Evolutionary conservation across 1,140 invertebrate genomes (phyloP).

Genomic region (Hyles euphorbiae): DNA sequence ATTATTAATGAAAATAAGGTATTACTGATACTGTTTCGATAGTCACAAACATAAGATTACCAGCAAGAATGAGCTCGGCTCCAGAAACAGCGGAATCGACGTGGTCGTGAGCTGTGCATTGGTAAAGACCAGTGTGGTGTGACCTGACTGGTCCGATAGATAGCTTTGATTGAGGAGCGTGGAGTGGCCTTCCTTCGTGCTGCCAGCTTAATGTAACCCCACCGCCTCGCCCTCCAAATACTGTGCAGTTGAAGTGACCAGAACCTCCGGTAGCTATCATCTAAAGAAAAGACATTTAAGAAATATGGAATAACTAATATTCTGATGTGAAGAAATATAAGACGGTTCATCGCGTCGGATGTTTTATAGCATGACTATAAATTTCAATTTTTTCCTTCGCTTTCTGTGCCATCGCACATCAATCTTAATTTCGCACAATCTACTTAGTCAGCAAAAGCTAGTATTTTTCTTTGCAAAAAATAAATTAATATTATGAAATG

Average conservation of each 20-base stretch:
- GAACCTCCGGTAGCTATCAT: conserved; percentile 60
- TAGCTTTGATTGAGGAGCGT: conserved; percentile 53
- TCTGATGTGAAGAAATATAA: no score
- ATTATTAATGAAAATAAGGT: background rate
- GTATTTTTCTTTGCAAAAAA: no score
- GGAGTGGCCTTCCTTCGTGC: conserved; percentile 58
- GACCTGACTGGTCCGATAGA: conserved; percentile 51
- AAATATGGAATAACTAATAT: no score
- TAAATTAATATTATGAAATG: no score
- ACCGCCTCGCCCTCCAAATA: conserved; percentile 52
- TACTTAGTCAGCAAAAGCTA: no score
- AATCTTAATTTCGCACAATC: no score
- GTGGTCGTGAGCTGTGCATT: conserved; percentile 63
- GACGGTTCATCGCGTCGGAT: no score
- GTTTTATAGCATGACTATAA: no score
- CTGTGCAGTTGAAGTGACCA: conserved; percentile 58
- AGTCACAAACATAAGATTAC: conserved; percentile 32
- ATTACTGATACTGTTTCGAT: background rate
- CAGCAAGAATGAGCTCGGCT: conserved; percentile 61
- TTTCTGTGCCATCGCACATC: no score
- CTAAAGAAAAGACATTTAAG: conserved; percentile 23
- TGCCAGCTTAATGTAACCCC: conserved; percentile 61
- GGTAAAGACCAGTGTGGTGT: conserved; percentile 60
- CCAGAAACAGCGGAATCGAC: conserved; percentile 54
- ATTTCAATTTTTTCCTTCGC: no score